These are phyloP conservation scores for Nomada ferruginata DNA, from an alignment of 2,888 invertebrate species.

Conservation along the genomic window DNA sequence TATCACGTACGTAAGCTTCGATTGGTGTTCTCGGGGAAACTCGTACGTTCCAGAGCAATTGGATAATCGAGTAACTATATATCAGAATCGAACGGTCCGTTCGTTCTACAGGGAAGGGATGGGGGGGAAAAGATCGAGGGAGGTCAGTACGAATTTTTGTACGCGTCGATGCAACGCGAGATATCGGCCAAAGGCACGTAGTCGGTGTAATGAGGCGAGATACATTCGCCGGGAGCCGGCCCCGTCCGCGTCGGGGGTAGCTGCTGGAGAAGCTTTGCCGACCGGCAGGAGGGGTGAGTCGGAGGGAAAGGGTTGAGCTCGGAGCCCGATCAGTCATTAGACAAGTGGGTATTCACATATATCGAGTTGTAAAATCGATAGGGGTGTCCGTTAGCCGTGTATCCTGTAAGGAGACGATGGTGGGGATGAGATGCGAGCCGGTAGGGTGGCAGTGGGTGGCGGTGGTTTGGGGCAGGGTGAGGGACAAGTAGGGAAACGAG, in stretches of 20 bases:
- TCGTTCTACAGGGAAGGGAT: not conserved
- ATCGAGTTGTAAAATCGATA: conserved; percentile 85
- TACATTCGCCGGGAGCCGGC: conserved; percentile 71
- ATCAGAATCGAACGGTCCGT: not conserved
- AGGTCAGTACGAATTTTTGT: conserved; percentile 69
- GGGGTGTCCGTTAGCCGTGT: conserved; percentile 84
- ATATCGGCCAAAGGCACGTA: conserved; percentile 76
- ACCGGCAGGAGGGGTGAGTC: conserved; percentile 58
- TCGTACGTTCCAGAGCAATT: not conserved
- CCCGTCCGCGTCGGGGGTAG: conserved; percentile 55
- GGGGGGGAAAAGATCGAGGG: conserved; percentile 48
- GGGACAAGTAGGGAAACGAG: conserved; percentile 61
- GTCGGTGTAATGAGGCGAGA: conserved; percentile 81
- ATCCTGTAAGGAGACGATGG: conserved; percentile 82
- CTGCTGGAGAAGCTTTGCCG: conserved; percentile 71
- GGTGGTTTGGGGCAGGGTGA: conserved; percentile 15
- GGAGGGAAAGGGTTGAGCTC: conserved; percentile 81
- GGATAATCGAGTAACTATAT: conserved; percentile 7
- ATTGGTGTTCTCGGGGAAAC: no score
- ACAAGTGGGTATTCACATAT: conserved; percentile 84
- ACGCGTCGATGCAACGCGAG: conserved; percentile 74
- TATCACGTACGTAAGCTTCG: no score
- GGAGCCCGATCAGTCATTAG: conserved; percentile 84
- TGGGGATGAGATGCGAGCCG: conserved; percentile 81
- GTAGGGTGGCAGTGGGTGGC: conserved; percentile 52